Evolutionary conservation across 2,113 vertebrate species (phyloP).

Genomic region (Setophaga petechia): DNA sequence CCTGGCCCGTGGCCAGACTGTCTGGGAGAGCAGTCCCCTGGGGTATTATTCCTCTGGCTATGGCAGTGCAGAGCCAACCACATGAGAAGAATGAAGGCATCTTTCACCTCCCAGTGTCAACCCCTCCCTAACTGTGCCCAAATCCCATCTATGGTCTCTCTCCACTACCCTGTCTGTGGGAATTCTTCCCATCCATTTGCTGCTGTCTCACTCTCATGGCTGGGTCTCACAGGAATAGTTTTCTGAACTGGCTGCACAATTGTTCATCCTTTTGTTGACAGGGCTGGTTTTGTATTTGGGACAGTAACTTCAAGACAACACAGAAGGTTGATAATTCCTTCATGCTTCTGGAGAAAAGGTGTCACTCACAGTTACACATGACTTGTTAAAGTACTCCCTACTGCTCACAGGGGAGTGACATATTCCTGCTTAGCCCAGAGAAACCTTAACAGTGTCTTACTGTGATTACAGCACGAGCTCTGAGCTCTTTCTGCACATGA

Average conservation of each 20-base stretch:
- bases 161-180: not conserved
- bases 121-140: not conserved
- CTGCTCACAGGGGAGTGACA: not conserved
- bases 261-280: fast-evolving
- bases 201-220: not conserved
- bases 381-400: not conserved
- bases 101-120: not conserved
- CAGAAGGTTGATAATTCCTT: not conserved
- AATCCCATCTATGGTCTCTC: not conserved
- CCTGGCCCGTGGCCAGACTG: not conserved
- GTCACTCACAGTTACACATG: not conserved
- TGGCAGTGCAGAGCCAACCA: not conserved
- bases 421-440: not conserved
- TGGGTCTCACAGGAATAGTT: not conserved
- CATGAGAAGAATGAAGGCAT: not conserved
- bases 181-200: not conserved
- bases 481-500: not conserved
- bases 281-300: fast-evolving
- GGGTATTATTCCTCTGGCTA: not conserved
- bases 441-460: not conserved
- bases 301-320: not conserved
- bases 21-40: not conserved
- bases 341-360: not conserved
- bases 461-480: not conserved
- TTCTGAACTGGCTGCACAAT: not conserved